These are phyloP conservation scores for Homarus americanus DNA, from an alignment of 1,140 invertebrate species.

Conservation along the genomic window DNA sequence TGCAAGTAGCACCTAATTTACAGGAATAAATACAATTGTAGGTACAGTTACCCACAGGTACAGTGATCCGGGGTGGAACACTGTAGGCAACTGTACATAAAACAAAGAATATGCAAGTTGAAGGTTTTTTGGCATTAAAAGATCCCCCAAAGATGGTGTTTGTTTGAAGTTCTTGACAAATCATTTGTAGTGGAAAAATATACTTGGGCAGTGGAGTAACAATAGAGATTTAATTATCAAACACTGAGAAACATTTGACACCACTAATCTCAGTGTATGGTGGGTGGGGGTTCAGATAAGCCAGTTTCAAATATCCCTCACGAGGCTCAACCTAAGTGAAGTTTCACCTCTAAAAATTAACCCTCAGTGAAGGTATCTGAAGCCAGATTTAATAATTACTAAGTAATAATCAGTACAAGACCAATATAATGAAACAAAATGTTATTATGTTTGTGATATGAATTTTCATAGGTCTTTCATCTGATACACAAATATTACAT, in stretches of 20 bases:
- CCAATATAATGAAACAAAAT: not conserved
- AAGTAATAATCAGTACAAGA: not conserved
- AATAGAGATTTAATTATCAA: not conserved
- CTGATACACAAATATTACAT: too few species aligned
- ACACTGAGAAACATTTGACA: slow-evolving; percentile 10
- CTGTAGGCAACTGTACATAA: not conserved
- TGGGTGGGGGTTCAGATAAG: not conserved
- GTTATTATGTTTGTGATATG: not conserved
- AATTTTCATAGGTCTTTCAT: not conserved
- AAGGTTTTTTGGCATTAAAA: not conserved
- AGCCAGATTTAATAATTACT: not conserved
- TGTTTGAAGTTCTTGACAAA: not conserved
- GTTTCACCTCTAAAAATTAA: not conserved
- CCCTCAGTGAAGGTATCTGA: not conserved
- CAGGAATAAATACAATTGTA: not conserved
- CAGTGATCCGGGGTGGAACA: too few species aligned
- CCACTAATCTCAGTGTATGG: slow-evolving; percentile 18
- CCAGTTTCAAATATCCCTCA: not conserved
- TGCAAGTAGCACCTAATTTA: slow-evolving; percentile 48
- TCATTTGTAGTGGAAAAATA: not conserved
- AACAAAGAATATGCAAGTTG: not conserved
- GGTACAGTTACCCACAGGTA: too few species aligned
- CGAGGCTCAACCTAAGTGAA: not conserved
- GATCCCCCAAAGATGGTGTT: not conserved
- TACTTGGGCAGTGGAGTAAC: not conserved